Conservation (phyloP, 2,888 invertebrate species). For the Creontiades dilutus region DNA sequence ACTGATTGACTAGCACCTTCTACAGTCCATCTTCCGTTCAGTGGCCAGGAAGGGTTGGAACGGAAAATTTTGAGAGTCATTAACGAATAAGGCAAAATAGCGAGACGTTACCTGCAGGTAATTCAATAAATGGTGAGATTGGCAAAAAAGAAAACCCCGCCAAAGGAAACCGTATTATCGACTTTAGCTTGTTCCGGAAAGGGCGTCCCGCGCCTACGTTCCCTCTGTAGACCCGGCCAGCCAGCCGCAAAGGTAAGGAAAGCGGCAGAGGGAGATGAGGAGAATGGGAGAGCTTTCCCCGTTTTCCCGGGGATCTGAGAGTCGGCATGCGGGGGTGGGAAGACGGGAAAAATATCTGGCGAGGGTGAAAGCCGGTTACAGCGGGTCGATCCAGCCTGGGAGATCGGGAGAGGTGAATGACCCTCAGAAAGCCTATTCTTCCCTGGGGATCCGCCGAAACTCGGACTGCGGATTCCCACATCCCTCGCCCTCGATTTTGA, state of each 20-base stretch:
- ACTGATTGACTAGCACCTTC: no score
- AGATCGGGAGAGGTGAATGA: slow-evolving; percentile 48
- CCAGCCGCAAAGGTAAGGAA: slow-evolving; percentile 30
- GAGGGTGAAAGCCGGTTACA: slow-evolving; percentile 30
- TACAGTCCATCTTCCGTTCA: no score
- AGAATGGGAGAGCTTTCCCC: not conserved
- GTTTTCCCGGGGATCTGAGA: slow-evolving; percentile 5
- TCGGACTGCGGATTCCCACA: not conserved
- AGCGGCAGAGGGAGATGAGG: slow-evolving; percentile 14
- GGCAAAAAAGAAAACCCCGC: not conserved
- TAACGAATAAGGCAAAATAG: no score
- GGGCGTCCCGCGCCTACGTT: not conserved
- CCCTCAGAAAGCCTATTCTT: slow-evolving; percentile 46
- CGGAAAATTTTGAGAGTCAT: no score
- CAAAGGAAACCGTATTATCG: not conserved
- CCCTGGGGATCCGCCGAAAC: slow-evolving; percentile 22
- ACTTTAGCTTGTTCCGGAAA: not conserved
- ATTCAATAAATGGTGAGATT: not conserved
- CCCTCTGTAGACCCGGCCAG: not conserved
- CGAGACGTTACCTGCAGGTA: not conserved
- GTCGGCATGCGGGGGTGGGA: not conserved
- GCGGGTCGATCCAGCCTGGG: slow-evolving; percentile 50
- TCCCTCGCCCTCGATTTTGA: not conserved
- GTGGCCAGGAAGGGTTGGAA: no score
- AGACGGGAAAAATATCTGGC: slow-evolving; percentile 15